A percentile compares a stretch with the other conserved stretches of the same genome.
Evolutionary conservation across 2,113 vertebrate species (phyloP).

Genomic region (Cervus canadensis): DNA sequence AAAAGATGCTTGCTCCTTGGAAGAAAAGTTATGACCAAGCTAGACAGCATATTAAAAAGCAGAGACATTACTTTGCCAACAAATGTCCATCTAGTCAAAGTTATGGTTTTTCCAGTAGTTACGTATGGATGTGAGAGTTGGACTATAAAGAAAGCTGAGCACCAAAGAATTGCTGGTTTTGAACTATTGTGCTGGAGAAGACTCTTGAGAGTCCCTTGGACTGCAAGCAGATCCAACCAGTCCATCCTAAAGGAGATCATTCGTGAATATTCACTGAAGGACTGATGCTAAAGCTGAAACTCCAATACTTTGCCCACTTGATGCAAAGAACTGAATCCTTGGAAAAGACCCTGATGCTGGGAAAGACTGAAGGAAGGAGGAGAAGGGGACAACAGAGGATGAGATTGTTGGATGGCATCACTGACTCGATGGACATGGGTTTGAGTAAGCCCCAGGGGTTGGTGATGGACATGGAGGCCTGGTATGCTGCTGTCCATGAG

Average conservation of each 20-base stretch:
- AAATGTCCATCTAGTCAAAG: neutral
- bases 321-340: neutral
- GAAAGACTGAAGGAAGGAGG: neutral
- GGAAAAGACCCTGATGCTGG: neutral
- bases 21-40: neutral
- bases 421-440: neutral
- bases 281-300: neutral
- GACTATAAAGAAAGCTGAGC: neutral
- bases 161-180: accelerated
- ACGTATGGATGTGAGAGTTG: neutral
- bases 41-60: neutral
- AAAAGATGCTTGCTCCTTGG: neutral
- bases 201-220: neutral
- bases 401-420: neutral
- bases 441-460: neutral
- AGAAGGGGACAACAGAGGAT: neutral
- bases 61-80: neutral
- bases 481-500: neutral
- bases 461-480: neutral
- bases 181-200: neutral
- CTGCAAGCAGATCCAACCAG: neutral
- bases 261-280: neutral
- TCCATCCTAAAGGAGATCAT: neutral
- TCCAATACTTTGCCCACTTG: neutral
- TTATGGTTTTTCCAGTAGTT: neutral